Conservation (phyloP, 2,888 invertebrate species). For the Sphecodes monilicornis region DNA sequence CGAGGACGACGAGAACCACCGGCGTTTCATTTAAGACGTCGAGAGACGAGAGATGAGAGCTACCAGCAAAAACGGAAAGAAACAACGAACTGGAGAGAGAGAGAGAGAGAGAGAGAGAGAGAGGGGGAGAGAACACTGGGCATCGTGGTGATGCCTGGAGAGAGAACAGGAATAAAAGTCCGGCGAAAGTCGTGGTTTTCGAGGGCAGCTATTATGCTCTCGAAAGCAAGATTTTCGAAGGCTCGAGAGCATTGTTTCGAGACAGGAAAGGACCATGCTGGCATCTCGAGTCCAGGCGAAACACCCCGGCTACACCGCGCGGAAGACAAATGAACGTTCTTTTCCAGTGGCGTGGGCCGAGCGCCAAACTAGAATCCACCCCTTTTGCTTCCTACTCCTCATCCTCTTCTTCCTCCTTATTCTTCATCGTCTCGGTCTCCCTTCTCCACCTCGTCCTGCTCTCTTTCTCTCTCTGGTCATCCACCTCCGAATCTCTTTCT, state of each 20-base stretch:
- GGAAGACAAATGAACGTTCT: conserved; percentile 55
- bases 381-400: not conserved
- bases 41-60: not conserved
- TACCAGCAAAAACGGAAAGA: not conserved
- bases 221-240: conserved; percentile 43
- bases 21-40: conserved; percentile 4
- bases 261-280: conserved; percentile 21
- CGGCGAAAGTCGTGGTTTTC: conserved; percentile 20
- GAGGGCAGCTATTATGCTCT: conserved; percentile 37
- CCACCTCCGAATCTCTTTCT: conserved; percentile 13
- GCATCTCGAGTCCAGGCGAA: conserved; percentile 44
- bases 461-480: not conserved
- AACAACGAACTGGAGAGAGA: not conserved
- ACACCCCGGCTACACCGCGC: conserved; percentile 30
- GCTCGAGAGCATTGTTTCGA: conserved; percentile 50
- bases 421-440: not conserved
- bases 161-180: conserved; percentile 13
- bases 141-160: not conserved
- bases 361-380: conserved; percentile 39
- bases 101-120: not conserved
- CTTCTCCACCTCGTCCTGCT: not conserved
- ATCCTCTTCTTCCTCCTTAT: not conserved
- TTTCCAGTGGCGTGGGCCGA: conserved; percentile 22
- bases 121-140: not conserved
- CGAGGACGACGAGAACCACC: not conserved